Evolutionary conservation across 1,140 invertebrate species (phyloP).

Genomic region (Brachionus koreanus): DNA sequence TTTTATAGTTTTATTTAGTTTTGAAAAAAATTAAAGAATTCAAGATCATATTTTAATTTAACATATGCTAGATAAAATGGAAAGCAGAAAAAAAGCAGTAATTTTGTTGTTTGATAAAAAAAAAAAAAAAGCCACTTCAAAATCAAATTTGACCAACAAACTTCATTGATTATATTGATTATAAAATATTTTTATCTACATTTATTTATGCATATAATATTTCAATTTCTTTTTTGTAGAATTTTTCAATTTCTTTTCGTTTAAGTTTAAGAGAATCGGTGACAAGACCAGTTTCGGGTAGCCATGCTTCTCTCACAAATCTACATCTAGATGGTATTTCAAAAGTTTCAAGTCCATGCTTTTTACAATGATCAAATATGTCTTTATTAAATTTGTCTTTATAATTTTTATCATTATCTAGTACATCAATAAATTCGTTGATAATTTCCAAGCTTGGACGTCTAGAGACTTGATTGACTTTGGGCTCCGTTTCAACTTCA

Average conservation of each 20-base stretch:
- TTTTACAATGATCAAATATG: conserved; percentile 37
- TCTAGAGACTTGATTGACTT: neutral
- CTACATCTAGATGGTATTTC: conserved; percentile 87
- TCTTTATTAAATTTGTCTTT: conserved; percentile 19
- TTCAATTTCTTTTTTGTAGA: conserved; percentile 41
- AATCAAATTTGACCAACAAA: too few relatives aligned
- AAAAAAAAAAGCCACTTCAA: too few relatives aligned
- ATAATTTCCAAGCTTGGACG: conserved; percentile 18
- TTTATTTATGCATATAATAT: conserved; percentile 5
- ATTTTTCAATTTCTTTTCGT: conserved; percentile 57
- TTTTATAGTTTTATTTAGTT: too few relatives aligned
- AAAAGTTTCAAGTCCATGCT: conserved; percentile 67
- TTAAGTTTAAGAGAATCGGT: conserved; percentile 96
- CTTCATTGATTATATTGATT: too few relatives aligned
- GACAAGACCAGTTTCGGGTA: conserved; percentile 87
- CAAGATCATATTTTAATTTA: too few relatives aligned
- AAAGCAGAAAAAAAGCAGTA: too few relatives aligned
- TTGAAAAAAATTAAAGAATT: too few relatives aligned
- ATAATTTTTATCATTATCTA: conserved; percentile 1
- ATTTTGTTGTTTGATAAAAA: too few relatives aligned
- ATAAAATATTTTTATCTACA: neutral
- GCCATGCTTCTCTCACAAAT: conserved; percentile 84
- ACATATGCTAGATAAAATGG: too few relatives aligned
- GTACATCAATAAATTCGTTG: conserved; percentile 41
- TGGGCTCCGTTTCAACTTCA: neutral